Conservation (phyloP, 64 coral and sea anemone genomes). For the Platygyra sinensis region DNA sequence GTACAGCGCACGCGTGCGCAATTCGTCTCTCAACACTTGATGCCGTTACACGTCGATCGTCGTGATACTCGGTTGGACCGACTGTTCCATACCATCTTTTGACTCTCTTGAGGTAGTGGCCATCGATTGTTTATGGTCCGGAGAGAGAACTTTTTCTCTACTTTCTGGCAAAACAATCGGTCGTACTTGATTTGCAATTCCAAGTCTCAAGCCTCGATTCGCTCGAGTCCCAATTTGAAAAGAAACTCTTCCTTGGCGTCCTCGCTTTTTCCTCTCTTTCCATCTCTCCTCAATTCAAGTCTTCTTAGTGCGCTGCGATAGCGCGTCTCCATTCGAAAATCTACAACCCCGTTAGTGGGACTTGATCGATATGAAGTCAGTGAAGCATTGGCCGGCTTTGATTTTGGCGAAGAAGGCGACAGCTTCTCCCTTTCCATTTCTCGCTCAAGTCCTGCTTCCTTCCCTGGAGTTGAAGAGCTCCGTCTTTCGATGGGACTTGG, state of each 20-base stretch:
- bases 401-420: constrained; percentile 33
- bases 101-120: no score
- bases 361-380: constrained; percentile 9
- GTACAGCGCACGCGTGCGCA: no score
- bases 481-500: background rate
- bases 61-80: no score
- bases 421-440: constrained; percentile 10
- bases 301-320: constrained; percentile 26
- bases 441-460: constrained; percentile 3
- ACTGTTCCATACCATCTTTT: no score
- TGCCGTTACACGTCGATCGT: no score
- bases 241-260: constrained; percentile 71
- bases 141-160: no score
- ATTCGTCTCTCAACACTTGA: no score
- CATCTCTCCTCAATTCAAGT: constrained; percentile 22
- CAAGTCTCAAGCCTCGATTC: constrained; percentile 39
- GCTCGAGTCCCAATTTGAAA: constrained; percentile 61
- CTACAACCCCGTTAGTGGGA: background rate
- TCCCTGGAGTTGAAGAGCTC: background rate
- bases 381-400: background rate
- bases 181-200: no score
- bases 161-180: no score
- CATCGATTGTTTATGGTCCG: no score
- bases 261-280: constrained; percentile 34
- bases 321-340: constrained; percentile 42